phyloP scores from a whole-genome alignment of 2,113 vertebrate genomes.

The Xiphophorus couchianus region DNA sequence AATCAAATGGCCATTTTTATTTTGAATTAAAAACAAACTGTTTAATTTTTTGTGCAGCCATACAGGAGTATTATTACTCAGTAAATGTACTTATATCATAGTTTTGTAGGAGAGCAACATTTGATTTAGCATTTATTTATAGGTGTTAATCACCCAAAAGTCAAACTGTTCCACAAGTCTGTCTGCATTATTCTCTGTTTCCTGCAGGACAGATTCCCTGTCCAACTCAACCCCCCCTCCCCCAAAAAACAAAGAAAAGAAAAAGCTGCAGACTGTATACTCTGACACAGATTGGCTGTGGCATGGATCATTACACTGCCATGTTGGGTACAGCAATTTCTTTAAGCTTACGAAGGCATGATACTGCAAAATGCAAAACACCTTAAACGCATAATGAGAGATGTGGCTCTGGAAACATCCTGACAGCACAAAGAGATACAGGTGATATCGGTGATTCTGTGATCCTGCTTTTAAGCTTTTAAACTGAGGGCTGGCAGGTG shows the following conservation, averaged over 20 bases:
- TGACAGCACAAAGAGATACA: conserved; percentile 12
- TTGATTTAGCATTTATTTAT: conserved; percentile 37
- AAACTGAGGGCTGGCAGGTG: conserved; percentile 39
- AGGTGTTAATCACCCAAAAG: conserved; percentile 37
- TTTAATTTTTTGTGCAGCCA: conserved; percentile 39
- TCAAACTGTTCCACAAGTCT: not conserved
- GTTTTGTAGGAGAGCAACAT: conserved; percentile 11
- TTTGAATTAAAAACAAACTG: conserved; percentile 34
- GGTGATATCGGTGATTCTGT: conserved; percentile 2
- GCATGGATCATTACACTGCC: conserved; percentile 37
- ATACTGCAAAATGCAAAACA: conserved; percentile 54
- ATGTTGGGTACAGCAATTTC: conserved; percentile 28
- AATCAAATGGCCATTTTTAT: conserved; percentile 44
- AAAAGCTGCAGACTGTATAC: conserved; percentile 12
- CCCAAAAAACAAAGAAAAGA: too few species aligned
- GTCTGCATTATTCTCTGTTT: not conserved
- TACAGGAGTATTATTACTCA: conserved; percentile 53
- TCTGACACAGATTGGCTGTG: conserved; percentile 16
- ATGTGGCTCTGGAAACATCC: conserved; percentile 17
- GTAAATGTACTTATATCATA: conserved; percentile 23
- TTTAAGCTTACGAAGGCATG: conserved; percentile 35
- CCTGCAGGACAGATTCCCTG: not conserved
- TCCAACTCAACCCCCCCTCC: not conserved
- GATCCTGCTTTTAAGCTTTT: conserved; percentile 35
- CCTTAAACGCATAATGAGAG: conserved; percentile 23